These are phyloP conservation scores for Drosophila bipectinata DNA, from an alignment of 1,140 invertebrate species.

Conservation along the genomic window DNA sequence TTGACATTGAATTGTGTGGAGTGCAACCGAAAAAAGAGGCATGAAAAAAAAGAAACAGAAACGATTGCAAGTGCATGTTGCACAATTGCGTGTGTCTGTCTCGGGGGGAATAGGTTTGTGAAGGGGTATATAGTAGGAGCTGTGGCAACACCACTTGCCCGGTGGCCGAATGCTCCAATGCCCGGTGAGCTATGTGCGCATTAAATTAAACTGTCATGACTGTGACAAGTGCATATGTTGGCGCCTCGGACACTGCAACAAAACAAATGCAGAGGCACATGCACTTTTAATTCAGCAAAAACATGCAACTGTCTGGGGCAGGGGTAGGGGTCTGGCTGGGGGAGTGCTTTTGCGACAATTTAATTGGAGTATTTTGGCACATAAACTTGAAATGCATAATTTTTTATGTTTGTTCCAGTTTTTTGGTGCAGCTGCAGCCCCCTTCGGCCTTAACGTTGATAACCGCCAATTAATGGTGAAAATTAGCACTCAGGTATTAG, in stretches of 20 bases:
- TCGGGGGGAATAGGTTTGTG: background rate
- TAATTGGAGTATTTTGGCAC: constrained; percentile 72
- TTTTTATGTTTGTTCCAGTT: constrained; percentile 36
- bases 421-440: constrained; percentile 21
- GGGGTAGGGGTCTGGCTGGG: background rate
- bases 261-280: constrained; percentile 46
- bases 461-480: constrained; percentile 39
- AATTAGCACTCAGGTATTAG: constrained; percentile 1
- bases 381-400: constrained; percentile 75
- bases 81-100: constrained; percentile 78
- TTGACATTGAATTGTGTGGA: constrained; percentile 79
- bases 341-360: constrained; percentile 58
- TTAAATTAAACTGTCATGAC: constrained; percentile 82
- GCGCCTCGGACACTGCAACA: constrained; percentile 68
- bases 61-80: constrained; percentile 69
- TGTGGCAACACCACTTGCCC: constrained; percentile 25
- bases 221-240: constrained; percentile 83
- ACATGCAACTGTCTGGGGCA: constrained; percentile 63
- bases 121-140: background rate
- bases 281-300: constrained; percentile 79
- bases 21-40: constrained; percentile 17
- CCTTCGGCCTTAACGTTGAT: constrained; percentile 11
- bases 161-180: constrained; percentile 45
- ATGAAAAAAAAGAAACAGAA: constrained; percentile 9
- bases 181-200: constrained; percentile 77